Base-by-base conservation (phyloP, 2,113 vertebrate species). In the Mormyrus lacerda region DNA sequence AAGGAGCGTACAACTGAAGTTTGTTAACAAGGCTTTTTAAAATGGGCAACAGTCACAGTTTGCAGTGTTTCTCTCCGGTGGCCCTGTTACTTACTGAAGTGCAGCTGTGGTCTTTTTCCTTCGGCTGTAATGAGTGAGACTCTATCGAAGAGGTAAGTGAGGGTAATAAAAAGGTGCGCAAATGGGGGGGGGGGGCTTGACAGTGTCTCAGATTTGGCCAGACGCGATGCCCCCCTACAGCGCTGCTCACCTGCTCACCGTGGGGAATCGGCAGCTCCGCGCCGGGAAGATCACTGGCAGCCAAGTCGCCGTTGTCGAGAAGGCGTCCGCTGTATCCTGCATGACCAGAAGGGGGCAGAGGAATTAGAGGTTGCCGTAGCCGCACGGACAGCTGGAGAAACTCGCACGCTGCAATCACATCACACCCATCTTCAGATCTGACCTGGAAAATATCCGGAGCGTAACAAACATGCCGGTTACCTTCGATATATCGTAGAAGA, bases 221-320 rank as follows among this genome's bases (percentile, higher is more conserved):
- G 19, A 24, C 4, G 24, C 7, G 58, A 61, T 5, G 58, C 58
- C 69, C 11, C 27, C 69, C 69, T 0, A 39, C 69, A 2, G 69
- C 0, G 13, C 50, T 65, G 21, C 90, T 89, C 42, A 89, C 88
- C 88, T 90, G 84, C 73, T 47, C 17, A 17, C 58, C 48, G 50
- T 4, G 85, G 39, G 15, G 21, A 82, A 19, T 35, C 50, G 3
- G 86, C 24, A 19, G 82, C 7, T 47, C 5, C 53, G 2, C 3
- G 69, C 31, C 17, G 85, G 48, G 51, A 19, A 47, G 89, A 61
- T 35, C 65, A 17, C 24, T 9, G 21, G 19, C 3, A 8, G 13
- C 65, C 31, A 0, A 21, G 47, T 13, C 13, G 11, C n/a, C 17
- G 76, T 24, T 45, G 2, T 39, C 27, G n/a, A 27, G 15, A 27